Evolutionary conservation across 2,113 vertebrate species (phyloP).

Genomic region (Oryzias curvinotus): DNA sequence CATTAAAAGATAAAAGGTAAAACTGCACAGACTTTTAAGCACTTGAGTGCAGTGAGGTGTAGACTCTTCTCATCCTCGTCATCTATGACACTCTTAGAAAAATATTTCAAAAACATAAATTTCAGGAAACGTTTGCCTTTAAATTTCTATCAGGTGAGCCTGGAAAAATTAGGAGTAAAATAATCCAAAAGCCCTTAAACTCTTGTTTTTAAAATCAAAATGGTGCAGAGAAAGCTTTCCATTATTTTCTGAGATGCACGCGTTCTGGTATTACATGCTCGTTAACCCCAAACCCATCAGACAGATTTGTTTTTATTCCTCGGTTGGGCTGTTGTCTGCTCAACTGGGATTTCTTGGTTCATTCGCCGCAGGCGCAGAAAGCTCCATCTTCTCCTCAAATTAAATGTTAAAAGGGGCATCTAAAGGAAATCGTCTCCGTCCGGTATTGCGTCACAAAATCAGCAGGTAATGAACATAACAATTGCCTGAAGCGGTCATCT

Average conservation of each 20-base stretch:
- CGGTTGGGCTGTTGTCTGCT: not conserved
- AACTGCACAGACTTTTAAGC: too few species aligned
- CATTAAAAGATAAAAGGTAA: too few species aligned
- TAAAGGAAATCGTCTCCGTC: not conserved
- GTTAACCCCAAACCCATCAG: not conserved
- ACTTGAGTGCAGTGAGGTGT: too few species aligned
- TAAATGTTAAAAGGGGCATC: conserved; percentile 12
- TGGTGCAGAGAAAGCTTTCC: not conserved
- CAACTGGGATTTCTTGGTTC: not conserved
- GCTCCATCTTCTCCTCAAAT: conserved; percentile 7
- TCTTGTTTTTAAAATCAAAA: too few species aligned
- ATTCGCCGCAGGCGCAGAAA: not conserved
- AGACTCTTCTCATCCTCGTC: too few species aligned
- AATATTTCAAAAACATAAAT: too few species aligned
- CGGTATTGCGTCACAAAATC: conserved; percentile 3
- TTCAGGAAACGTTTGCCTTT: too few species aligned
- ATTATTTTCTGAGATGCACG: not conserved
- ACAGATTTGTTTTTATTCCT: conserved; percentile 1
- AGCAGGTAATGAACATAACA: conserved; percentile 18
- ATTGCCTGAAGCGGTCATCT: conserved; percentile 4
- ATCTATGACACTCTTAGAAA: too few species aligned
- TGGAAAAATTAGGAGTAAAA: too few species aligned
- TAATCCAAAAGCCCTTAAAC: too few species aligned
- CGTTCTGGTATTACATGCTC: not conserved
- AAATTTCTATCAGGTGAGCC: too few species aligned